phyloP scores from a whole-genome alignment of 1,140 invertebrate genomes.

The Muscidifurax raptorellus region DNA sequence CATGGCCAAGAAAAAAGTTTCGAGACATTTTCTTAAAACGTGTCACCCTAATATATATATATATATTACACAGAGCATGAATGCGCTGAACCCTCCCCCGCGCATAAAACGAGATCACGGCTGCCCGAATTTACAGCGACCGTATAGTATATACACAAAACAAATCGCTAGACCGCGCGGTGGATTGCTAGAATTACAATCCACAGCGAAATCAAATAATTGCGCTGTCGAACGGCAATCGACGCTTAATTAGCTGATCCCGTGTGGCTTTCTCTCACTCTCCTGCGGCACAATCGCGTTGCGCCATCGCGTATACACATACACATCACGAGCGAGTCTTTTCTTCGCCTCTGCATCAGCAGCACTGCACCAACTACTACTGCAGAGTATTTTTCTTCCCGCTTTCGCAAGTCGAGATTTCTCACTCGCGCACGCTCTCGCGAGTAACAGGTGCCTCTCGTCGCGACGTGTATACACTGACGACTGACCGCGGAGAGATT shows the following conservation, averaged over 20 bases:
- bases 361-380: not conserved
- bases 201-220: not conserved
- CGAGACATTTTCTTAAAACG: no score
- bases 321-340: not conserved
- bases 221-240: not conserved
- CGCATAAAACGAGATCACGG: not conserved
- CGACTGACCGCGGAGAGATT: not conserved
- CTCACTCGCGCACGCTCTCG: not conserved
- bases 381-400: not conserved
- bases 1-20: no score
- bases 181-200: not conserved
- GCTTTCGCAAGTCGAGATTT: constrained; percentile 1
- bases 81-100: no score
- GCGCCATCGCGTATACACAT: not conserved
- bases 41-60: no score
- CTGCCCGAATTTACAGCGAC: not conserved
- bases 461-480: no score
- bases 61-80: no score
- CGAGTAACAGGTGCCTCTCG: not conserved
- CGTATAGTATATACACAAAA: not conserved
- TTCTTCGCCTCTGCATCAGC: not conserved
- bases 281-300: not conserved
- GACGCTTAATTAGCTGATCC: not conserved
- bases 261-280: not conserved
- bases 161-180: not conserved